Conservation (phyloP, 1,140 invertebrate species). For the Reticulitermes speratus region DNA sequence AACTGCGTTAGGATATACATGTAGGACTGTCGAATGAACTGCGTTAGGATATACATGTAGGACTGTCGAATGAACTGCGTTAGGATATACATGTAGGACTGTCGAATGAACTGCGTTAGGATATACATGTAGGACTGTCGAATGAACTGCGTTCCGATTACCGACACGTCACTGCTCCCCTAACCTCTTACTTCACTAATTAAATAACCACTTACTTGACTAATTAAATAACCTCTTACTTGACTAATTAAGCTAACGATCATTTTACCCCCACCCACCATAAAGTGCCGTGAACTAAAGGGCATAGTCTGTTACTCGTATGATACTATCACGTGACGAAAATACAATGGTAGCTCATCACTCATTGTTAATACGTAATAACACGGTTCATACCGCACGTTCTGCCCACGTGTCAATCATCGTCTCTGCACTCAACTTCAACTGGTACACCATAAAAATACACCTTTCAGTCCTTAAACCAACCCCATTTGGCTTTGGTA, state of each 20-base stretch:
- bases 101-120: too few relatives aligned
- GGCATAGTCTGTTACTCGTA: background rate
- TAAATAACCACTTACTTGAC: too few relatives aligned
- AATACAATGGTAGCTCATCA: background rate
- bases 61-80: too few relatives aligned
- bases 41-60: too few relatives aligned
- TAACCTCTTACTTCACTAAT: background rate
- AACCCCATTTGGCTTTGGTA: background rate
- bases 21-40: too few relatives aligned
- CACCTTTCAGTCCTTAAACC: background rate
- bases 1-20: too few relatives aligned
- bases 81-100: background rate
- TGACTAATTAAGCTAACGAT: background rate
- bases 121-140: background rate
- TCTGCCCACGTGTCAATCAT: background rate
- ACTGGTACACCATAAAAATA: background rate
- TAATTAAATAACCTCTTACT: background rate
- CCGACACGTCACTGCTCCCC: background rate
- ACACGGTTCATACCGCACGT: background rate
- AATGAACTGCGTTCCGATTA: background rate
- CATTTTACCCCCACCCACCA: background rate
- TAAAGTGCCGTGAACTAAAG: background rate
- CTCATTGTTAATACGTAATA: background rate
- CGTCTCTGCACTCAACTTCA: background rate
- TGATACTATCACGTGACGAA: background rate